Evolutionary conservation across 2,113 vertebrate species (phyloP).

Genomic region (Micromys minutus): DNA sequence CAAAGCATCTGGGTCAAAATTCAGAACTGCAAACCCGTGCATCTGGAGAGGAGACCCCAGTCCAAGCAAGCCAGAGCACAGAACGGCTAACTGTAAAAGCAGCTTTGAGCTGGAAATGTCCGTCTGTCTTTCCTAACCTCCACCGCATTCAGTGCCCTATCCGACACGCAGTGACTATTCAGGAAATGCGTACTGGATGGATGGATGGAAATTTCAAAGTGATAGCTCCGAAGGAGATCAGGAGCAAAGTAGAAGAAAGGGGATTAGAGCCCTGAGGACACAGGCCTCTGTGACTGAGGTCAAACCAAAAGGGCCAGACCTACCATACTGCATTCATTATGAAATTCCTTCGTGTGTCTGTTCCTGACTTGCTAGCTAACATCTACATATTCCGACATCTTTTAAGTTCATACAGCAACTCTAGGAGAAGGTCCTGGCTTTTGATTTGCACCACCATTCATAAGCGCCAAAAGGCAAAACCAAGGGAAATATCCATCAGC

Average conservation of each 20-base stretch:
- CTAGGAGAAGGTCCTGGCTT: not conserved
- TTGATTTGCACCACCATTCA: not conserved
- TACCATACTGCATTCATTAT: not conserved
- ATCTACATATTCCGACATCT: not conserved
- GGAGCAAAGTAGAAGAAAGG: not conserved
- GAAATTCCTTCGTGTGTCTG: not conserved
- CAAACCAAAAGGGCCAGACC: not conserved
- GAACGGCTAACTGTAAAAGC: not conserved
- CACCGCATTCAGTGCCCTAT: accelerated
- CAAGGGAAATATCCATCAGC: not conserved
- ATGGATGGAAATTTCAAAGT: not conserved
- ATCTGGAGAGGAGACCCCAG: not conserved
- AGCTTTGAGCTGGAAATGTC: not conserved
- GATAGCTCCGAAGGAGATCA: not conserved
- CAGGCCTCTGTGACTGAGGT: not conserved
- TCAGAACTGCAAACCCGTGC: not conserved
- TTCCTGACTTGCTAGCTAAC: not conserved
- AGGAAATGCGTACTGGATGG: not conserved
- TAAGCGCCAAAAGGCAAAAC: not conserved
- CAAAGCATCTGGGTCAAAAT: not conserved
- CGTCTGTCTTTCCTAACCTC: not conserved
- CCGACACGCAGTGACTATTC: not conserved
- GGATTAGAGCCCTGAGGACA: not conserved
- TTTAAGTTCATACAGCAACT: not conserved
- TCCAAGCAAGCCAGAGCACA: not conserved